Evolutionary conservation across 2,888 invertebrate species (phyloP).

Genomic region (Philonicus albiceps): DNA sequence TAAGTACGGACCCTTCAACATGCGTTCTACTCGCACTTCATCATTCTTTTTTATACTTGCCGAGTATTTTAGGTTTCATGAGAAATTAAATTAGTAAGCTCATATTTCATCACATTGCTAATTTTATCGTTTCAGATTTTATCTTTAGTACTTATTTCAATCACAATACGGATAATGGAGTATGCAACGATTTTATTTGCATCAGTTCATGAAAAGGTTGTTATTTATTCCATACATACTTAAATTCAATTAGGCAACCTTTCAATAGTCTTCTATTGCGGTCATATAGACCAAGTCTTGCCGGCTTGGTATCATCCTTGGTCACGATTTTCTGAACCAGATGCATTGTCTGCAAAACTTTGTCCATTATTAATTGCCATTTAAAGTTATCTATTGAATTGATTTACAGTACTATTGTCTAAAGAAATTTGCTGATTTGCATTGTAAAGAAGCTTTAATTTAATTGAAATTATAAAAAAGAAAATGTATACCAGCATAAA

Average conservation of each 20-base stretch:
- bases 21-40: too few relatives aligned
- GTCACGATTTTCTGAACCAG: not conserved
- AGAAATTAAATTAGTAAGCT: too few relatives aligned
- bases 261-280: not conserved
- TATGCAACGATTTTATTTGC: not conserved
- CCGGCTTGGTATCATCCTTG: not conserved
- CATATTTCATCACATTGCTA: too few relatives aligned
- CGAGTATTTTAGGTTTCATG: too few relatives aligned
- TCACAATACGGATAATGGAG: not conserved
- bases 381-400: not conserved
- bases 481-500: too few relatives aligned
- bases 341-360: not conserved
- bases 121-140: too few relatives aligned
- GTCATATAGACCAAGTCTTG: not conserved
- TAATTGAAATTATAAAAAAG: too few relatives aligned
- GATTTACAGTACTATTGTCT: not conserved
- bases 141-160: too few relatives aligned
- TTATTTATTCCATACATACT: not conserved
- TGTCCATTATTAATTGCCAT: not conserved
- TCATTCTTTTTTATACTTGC: too few relatives aligned
- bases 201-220: not conserved
- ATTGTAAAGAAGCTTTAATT: not conserved
- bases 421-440: not conserved
- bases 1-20: too few relatives aligned
- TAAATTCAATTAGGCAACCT: not conserved